Percentiles rank a stretch among this genome's conserved stretches.
Evolutionary conservation across 1,140 invertebrate species (phyloP).

Genomic region (Holcopasites calliopsidis): DNA sequence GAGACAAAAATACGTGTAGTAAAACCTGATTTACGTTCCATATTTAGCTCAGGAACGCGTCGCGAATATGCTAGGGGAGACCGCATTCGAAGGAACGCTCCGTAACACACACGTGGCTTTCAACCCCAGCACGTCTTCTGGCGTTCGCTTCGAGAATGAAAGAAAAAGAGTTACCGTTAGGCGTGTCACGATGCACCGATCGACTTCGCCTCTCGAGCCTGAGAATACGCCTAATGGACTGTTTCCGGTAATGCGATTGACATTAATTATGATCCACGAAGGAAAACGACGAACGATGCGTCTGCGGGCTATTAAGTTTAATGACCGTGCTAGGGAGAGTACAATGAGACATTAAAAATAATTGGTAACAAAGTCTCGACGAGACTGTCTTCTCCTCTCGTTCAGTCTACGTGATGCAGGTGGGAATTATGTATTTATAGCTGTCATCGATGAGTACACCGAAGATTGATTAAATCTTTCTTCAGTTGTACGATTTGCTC

Average conservation of each 20-base stretch:
- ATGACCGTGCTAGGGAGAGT: constrained; percentile 59
- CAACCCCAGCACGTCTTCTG: too few species aligned
- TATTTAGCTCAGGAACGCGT: constrained; percentile 46
- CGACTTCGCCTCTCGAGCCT: constrained; percentile 28
- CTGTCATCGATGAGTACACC: background rate
- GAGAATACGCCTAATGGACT: constrained; percentile 54
- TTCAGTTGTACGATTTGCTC: constrained; percentile 12
- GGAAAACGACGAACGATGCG: constrained; percentile 34
- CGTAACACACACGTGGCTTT: background rate
- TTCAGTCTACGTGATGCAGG: background rate
- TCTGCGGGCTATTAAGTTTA: constrained; percentile 64
- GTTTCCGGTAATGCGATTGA: constrained; percentile 66
- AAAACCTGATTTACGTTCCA: constrained; percentile 53
- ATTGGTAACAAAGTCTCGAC: constrained; percentile 48
- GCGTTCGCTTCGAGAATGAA: too few species aligned
- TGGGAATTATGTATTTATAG: background rate
- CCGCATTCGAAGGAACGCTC: background rate
- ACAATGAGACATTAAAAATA: constrained; percentile 68
- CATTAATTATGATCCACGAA: constrained; percentile 56
- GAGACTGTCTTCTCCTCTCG: constrained; percentile 32
- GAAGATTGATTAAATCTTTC: background rate
- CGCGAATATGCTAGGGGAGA: background rate
- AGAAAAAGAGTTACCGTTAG: too few species aligned
- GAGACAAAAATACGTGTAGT: constrained; percentile 53
- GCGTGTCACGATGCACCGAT: constrained; percentile 35